These are phyloP conservation scores for Darevskia nairensis DNA, from an alignment of 2,797 vertebrate species.

Conservation along the genomic window DNA sequence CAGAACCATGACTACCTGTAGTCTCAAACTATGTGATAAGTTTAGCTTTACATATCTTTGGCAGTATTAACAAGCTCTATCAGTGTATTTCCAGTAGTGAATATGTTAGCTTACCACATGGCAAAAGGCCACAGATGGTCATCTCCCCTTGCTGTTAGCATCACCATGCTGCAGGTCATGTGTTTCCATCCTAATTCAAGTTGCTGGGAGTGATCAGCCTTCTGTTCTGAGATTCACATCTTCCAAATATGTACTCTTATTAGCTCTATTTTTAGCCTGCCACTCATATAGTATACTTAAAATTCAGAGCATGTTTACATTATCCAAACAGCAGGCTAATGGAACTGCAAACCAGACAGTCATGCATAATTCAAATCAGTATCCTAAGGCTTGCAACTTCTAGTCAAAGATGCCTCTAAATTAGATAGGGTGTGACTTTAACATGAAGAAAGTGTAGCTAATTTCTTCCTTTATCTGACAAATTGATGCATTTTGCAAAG, in stretches of 20 bases:
- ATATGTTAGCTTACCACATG: neutral
- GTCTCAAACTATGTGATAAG: neutral
- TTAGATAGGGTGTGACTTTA: constrained; percentile 81
- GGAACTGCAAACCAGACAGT: constrained; percentile 82
- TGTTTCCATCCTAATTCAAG: constrained; percentile 6
- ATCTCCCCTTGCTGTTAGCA: neutral
- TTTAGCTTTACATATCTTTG: neutral
- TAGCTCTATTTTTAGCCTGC: constrained; percentile 84
- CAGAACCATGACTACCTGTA: neutral
- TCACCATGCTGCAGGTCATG: neutral
- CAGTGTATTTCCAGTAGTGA: constrained; percentile 4
- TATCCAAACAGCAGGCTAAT: constrained; percentile 83
- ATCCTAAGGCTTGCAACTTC: constrained; percentile 83
- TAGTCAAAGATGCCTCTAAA: constrained; percentile 82
- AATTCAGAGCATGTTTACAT: constrained; percentile 85
- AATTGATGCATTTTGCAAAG: constrained; percentile 74
- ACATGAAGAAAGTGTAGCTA: constrained; percentile 78
- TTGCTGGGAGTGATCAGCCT: constrained; percentile 50
- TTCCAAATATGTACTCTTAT: constrained; percentile 77
- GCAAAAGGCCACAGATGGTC: neutral
- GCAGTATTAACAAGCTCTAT: neutral
- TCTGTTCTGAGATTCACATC: constrained; percentile 72
- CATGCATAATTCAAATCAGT: constrained; percentile 86
- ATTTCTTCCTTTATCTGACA: constrained; percentile 80
- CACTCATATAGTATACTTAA: constrained; percentile 81